Conservation (phyloP, 2,113 vertebrate genomes). For the Pelodiscus sinensis region DNA sequence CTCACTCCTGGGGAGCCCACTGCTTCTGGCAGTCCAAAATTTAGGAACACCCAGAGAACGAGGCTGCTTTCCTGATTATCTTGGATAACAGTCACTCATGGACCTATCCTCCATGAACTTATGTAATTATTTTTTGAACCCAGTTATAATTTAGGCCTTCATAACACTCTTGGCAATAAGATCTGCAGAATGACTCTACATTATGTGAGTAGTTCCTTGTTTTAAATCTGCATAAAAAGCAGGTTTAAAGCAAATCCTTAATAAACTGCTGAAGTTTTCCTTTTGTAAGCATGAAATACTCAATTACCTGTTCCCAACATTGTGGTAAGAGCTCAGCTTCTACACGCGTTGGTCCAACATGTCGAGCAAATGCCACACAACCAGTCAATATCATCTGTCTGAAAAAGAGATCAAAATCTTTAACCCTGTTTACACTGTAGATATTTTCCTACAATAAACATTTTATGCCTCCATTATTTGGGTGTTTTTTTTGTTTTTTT, state of each 20-base stretch:
- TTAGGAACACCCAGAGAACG: background rate
- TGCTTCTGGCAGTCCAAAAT: too few species aligned
- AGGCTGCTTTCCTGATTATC: background rate
- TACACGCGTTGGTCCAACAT: conserved; percentile 96
- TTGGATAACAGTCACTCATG: background rate
- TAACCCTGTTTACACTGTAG: background rate
- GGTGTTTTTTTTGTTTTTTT: background rate
- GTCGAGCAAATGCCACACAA: conserved; percentile 96
- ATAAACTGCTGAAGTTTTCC: background rate
- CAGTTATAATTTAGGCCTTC: background rate
- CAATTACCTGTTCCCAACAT: conserved; percentile 97
- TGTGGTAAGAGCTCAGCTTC: conserved; percentile 97
- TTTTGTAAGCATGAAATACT: background rate
- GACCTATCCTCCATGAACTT: background rate
- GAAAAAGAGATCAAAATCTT: conserved; percentile 42
- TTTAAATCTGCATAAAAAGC: background rate
- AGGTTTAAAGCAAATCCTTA: background rate
- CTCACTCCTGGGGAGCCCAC: too few species aligned
- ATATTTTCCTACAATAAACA: background rate
- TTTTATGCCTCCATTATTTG: background rate
- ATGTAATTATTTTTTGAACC: background rate
- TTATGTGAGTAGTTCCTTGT: background rate
- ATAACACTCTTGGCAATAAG: background rate
- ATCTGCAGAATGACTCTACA: background rate
- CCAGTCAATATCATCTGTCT: conserved; percentile 99